phyloP scores from a whole-genome alignment of 2,888 invertebrate genomes.

The Dione juno region DNA sequence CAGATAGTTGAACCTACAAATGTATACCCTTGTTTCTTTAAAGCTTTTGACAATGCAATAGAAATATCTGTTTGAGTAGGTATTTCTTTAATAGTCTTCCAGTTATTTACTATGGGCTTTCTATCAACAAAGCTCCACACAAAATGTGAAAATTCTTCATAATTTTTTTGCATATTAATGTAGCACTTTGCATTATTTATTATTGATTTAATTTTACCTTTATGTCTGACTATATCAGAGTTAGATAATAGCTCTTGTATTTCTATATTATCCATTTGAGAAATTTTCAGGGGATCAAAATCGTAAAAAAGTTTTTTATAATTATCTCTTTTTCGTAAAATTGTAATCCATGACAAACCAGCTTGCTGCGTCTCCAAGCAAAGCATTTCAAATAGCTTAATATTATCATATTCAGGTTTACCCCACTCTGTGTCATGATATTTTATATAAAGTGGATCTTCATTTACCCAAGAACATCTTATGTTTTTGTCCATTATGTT shows the following conservation, averaged over 20 bases:
- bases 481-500: slow-evolving; percentile 22
- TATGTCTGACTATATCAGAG: slow-evolving; percentile 64
- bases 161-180: slow-evolving; percentile 61
- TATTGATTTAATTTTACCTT: slow-evolving; percentile 68
- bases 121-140: slow-evolving; percentile 70
- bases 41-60: slow-evolving; percentile 59
- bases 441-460: slow-evolving; percentile 65
- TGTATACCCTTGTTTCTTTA: slow-evolving; percentile 69
- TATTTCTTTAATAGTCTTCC: slow-evolving; percentile 58
- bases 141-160: slow-evolving; percentile 65
- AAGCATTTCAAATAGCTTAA: slow-evolving; percentile 70
- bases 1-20: slow-evolving; percentile 72
- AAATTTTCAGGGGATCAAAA: slow-evolving; percentile 64
- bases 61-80: slow-evolving; percentile 63
- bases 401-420: slow-evolving; percentile 59
- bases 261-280: slow-evolving; percentile 54
- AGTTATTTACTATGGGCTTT: slow-evolving; percentile 62
- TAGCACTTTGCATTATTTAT: slow-evolving; percentile 69
- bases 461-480: slow-evolving; percentile 67
- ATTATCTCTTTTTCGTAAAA: slow-evolving; percentile 69
- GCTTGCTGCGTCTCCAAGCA: slow-evolving; percentile 79
- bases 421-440: slow-evolving; percentile 79
- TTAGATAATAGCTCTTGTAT: slow-evolving; percentile 53
- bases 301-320: slow-evolving; percentile 62
- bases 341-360: slow-evolving; percentile 73